Evolutionary conservation across 2,797 vertebrate genomes (phyloP), one percentile per base, ranked within the genome.

Genomic region (Alectoris magna): DNA sequence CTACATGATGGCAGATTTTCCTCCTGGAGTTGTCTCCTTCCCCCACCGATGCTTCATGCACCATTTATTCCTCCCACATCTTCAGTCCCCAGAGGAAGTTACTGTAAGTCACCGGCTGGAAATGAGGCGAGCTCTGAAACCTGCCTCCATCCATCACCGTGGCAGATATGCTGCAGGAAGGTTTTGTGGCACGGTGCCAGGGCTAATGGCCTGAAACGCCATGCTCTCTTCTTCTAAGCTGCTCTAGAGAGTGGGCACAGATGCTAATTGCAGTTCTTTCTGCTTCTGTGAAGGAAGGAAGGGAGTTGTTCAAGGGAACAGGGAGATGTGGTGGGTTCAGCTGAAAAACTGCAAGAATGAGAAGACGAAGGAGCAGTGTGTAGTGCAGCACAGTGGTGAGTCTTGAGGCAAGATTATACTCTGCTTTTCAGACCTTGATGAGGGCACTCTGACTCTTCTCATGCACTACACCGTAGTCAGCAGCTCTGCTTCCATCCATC

Each of bases 111-210:
- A 51, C 73, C 59, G 93, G 69, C 58, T 71, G 86, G 84, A 88
- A 92, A 84, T 36, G 44, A 88, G 46, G 84, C 51, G 87, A 96
- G 96, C 88, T 96, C 86, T 64, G 95, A 97, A 94, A 84, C 70
- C 95, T 91, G 93, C 94, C 95, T 95, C 62, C 97, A 97, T 97
- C 97, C 97, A 97, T 96, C 97, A 97, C 39, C 12, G 97, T 77
- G 89, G 88, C 91, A 91, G 90, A 76, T 75, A 58, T 1, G 0
- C 60, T 21, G 56, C 14, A 21, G 84, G 92, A 85, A 89, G 82
- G 71, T 84, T 92, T 49, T 23, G 29, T 96, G 96, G 91, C 95
- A 71, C 17, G 2, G 90, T 10, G 90, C 96, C 94, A 94, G 96
- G 96, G 91, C 94, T 97, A 97, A 97, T 96, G 95, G 95, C 76